A percentile compares a stretch with the other conserved stretches of the same genome.
phyloP scores from a whole-genome alignment of 2,113 vertebrate species.

The Pygoscelis adeliae region DNA sequence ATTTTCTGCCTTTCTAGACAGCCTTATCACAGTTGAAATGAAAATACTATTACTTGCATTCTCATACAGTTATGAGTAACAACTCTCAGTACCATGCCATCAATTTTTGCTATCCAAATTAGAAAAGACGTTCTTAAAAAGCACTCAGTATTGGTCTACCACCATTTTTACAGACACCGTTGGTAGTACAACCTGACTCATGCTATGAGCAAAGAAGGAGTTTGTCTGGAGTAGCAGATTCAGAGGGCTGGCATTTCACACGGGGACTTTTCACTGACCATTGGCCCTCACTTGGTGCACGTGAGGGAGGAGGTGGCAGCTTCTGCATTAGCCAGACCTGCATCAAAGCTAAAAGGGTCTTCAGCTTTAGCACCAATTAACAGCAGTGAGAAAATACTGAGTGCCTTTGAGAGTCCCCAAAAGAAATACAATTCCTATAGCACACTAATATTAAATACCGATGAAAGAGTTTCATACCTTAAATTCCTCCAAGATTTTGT shows the following conservation, averaged over 20 bases:
- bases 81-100: not conserved
- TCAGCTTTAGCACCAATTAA: not conserved
- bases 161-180: not conserved
- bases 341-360: not conserved
- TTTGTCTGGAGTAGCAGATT: not conserved
- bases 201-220: not conserved
- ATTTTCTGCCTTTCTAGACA: not conserved
- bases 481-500: conserved; percentile 98
- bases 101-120: not conserved
- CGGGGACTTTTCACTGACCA: accelerated
- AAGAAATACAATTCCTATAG: not conserved
- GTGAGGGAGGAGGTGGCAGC: not conserved
- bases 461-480: conserved; percentile 85
- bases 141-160: not conserved
- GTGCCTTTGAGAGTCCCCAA: not conserved
- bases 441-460: not conserved
- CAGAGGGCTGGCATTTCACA: not conserved
- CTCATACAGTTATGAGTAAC: not conserved
- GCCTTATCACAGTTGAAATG: not conserved
- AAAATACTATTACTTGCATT: not conserved
- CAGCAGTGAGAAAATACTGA: not conserved
- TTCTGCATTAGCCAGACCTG: not conserved
- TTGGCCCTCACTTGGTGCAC: not conserved
- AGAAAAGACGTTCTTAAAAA: not conserved
- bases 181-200: not conserved